Conservation (phyloP, 2,888 invertebrate genomes). For the Strigamia transsilvanica region DNA sequence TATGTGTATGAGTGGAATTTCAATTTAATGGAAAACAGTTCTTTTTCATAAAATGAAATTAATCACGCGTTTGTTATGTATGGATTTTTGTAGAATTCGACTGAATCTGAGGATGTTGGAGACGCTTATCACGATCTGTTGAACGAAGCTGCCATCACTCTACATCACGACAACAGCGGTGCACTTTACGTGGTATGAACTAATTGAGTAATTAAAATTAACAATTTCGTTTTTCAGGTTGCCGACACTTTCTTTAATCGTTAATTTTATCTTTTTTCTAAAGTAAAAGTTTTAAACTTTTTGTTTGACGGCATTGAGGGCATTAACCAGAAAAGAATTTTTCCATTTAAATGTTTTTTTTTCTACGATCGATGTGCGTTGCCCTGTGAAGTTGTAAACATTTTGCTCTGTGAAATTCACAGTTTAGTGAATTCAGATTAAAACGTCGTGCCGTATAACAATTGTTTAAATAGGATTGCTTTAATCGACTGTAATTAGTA, state of each 20-base stretch:
- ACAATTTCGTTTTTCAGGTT: background rate
- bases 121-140: constrained; percentile 87
- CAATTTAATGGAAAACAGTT: background rate
- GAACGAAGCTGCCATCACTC: constrained; percentile 85
- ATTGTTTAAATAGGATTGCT: no score
- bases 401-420: background rate
- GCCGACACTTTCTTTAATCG: constrained; percentile 13
- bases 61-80: background rate
- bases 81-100: constrained; percentile 69
- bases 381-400: background rate
- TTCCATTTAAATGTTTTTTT: background rate
- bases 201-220: background rate
- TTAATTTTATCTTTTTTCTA: constrained; percentile 7
- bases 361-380: background rate
- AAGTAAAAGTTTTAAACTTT: constrained; percentile 36
- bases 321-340: constrained; percentile 43
- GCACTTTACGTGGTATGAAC: constrained; percentile 81
- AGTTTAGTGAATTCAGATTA: no score
- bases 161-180: constrained; percentile 81
- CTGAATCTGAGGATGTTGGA: constrained; percentile 74
- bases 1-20: background rate
- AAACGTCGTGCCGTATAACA: no score
- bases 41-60: background rate
- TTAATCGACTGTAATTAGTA: no score
- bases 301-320: constrained; percentile 51